These are phyloP conservation scores for Drosophila erecta DNA, from an alignment of 1,140 invertebrate species.

Conservation along the genomic window DNA sequence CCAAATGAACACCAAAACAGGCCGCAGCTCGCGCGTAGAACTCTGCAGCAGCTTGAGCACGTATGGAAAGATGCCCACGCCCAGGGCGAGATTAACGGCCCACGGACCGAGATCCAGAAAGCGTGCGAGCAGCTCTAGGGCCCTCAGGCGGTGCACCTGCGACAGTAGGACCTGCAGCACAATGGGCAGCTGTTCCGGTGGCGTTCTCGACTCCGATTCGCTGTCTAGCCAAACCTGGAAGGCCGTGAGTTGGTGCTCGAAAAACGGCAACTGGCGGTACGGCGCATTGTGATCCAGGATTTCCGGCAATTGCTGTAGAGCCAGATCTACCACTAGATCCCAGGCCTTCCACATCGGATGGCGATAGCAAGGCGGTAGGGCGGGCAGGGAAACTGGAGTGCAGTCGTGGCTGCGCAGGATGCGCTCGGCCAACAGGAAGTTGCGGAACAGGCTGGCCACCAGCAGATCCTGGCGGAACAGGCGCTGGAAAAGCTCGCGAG, in stretches of 20 bases:
- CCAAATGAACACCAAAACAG: slow-evolving; percentile 99
- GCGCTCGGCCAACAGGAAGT: slow-evolving; percentile 98
- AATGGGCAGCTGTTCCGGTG: slow-evolving; percentile 98
- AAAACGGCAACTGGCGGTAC: slow-evolving; percentile 95
- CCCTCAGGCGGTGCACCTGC: slow-evolving; percentile 97
- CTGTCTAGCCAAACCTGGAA: slow-evolving; percentile 98
- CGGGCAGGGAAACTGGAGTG: slow-evolving; percentile 95
- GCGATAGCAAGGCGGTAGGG: slow-evolving; percentile 95
- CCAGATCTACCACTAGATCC: slow-evolving; percentile 98
- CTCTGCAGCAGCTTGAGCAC: slow-evolving; percentile 98
- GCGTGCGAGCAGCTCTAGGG: slow-evolving; percentile 96
- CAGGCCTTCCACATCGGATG: slow-evolving; percentile 98
- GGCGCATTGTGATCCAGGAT: slow-evolving; percentile 88
- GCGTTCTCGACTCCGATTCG: slow-evolving; percentile 89
- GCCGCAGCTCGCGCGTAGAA: slow-evolving; percentile 95
- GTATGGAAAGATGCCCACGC: slow-evolving; percentile 99
- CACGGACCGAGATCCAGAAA: slow-evolving; percentile 98
- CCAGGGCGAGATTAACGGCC: slow-evolving; percentile 98
- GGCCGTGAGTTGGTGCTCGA: slow-evolving; percentile 99
- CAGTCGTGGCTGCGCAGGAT: slow-evolving; percentile 99
- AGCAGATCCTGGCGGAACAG: slow-evolving; percentile 98
- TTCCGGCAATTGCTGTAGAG: slow-evolving; percentile 93
- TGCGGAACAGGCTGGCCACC: slow-evolving; percentile 98
- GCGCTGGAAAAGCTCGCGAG: slow-evolving; percentile 96
- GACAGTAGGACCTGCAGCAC: slow-evolving; percentile 98